phyloP scores from a whole-genome alignment of 2,113 vertebrate species.

The Corydoras maculifer region DNA sequence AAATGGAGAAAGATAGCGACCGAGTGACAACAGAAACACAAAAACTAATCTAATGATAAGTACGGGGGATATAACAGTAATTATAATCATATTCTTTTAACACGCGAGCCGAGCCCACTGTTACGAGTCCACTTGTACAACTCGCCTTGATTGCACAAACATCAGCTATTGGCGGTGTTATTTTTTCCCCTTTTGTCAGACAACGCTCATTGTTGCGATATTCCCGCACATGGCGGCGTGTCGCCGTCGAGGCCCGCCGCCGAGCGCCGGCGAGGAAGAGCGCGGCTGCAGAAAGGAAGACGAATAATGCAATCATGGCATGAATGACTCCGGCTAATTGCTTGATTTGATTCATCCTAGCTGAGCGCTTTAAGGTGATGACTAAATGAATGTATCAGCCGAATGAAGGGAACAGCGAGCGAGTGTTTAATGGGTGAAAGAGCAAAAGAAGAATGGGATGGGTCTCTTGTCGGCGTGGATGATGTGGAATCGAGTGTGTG shows the following conservation, averaged over 20 bases:
- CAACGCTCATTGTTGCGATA: conserved; percentile 56
- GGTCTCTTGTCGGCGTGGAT: neutral
- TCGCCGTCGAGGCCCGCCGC: conserved; percentile 28
- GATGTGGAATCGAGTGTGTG: neutral
- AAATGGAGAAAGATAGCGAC: conserved; percentile 20
- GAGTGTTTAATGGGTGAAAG: neutral
- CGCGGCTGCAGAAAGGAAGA: conserved; percentile 10
- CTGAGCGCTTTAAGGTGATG: conserved; percentile 26
- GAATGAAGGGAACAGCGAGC: neutral
- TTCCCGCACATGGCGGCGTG: conserved; percentile 50
- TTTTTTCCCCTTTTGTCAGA: conserved; percentile 54
- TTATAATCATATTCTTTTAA: conserved; percentile 39
- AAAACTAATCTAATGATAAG: conserved; percentile 31
- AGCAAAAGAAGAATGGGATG: neutral
- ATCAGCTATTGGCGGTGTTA: conserved; percentile 56
- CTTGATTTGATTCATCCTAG: conserved; percentile 25
- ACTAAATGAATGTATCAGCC: conserved; percentile 9
- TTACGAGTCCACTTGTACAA: conserved; percentile 29
- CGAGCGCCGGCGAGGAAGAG: neutral
- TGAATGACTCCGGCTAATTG: conserved; percentile 30
- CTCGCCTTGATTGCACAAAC: conserved; percentile 59
- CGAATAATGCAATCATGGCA: conserved; percentile 34
- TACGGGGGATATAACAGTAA: conserved; percentile 27
- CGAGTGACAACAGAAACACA: conserved; percentile 21
- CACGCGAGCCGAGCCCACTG: conserved; percentile 14